Percentiles rank a stretch among this genome's conserved stretches.
Conservation (phyloP, 2,113 vertebrate species). For the Protobothrops mucrosquamatus region DNA sequence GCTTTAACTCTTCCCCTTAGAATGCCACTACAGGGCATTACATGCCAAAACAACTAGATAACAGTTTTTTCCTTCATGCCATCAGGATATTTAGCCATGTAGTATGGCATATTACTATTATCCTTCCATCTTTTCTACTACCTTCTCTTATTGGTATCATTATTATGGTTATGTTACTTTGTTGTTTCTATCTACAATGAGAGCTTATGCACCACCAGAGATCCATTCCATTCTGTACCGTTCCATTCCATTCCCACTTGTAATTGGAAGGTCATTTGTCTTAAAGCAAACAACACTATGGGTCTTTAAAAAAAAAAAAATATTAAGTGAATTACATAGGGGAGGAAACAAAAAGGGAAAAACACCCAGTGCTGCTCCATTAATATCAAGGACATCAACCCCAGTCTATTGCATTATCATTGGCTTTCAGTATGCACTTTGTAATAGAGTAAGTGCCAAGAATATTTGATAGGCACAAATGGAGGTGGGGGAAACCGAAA, state of each 20-base stretch:
- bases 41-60: not conserved
- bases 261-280: not conserved
- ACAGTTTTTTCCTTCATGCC: not conserved
- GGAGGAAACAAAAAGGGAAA: not conserved
- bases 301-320: not conserved
- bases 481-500: not conserved
- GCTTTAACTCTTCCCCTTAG: not conserved
- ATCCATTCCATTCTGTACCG: not conserved
- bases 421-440: not conserved
- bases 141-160: not conserved
- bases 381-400: not conserved
- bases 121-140: not conserved
- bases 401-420: not conserved
- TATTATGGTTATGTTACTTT: not conserved
- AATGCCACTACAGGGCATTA: not conserved
- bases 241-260: not conserved
- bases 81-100: not conserved
- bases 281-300: not conserved
- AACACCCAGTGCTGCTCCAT: slow-evolving; percentile 4
- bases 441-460: not conserved
- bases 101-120: not conserved
- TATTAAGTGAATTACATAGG: not conserved
- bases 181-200: not conserved
- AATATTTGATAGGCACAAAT: not conserved
- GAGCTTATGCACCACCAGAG: not conserved